Base-by-base conservation (phyloP, 2,113 vertebrate species). In the Petromus typicus region DNA sequence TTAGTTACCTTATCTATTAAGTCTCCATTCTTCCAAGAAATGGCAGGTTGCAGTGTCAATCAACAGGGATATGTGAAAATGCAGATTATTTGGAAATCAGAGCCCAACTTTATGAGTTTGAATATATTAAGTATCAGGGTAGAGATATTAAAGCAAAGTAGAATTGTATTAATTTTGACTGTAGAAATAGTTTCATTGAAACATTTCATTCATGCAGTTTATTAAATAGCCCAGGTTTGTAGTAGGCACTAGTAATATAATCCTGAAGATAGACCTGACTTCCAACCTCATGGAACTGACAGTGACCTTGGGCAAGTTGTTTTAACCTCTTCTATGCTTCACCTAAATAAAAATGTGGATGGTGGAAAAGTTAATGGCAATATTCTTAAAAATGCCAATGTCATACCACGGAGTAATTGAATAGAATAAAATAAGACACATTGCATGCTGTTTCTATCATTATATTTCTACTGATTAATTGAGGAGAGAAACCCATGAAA, bases 311-410 rank as follows among this genome's bases (percentile, higher is more conserved):
- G 32, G 32, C 51, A 71, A 32, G 48, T 61, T 90, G 27, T 57
- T 57, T 76, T 63, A 90, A 37, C 9, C 48, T 92, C 56, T 61
- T 30, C 30, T 56, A 8, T 86, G 59, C 3, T 67, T 88, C 86
- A 66, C 17, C 64, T 80, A 34, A 32, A 57, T 94, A 66, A 92
- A 92, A 95, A 86, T 89, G 81, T 37, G 91, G 27, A 45, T 54
- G 40, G 25, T 25, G 25, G 4, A 66, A 63, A 66, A 51, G 59
- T 81, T 84, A 37, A 79, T 64, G 57, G n/a, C 34, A 75, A 37
- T 64, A 51, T 69, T 59, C 40, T 7, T 57, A 61, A 48, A 56
- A 59, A 34, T 63, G 25, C 20, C 40, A n/a, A 8, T 45, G 85
- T 51, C 43, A 78, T 34, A 78, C n/a, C 22, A 57, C 43, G 54